Evolutionary conservation across 2,888 invertebrate species (phyloP).

Genomic region (Eudasyphora cyanicolor): DNA sequence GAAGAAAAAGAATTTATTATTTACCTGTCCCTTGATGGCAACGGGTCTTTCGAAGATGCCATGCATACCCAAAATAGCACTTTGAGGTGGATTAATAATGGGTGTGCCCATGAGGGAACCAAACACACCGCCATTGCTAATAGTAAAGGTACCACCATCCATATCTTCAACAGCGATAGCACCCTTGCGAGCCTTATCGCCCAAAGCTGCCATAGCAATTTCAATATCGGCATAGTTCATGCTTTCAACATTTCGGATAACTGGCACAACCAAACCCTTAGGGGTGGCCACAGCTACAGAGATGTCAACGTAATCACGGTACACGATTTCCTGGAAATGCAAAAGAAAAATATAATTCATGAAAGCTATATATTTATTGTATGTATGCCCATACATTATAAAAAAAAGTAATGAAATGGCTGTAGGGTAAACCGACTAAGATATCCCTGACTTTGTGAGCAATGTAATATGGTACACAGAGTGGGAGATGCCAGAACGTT

Average conservation of each 20-base stretch:
- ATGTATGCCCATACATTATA: too few relatives aligned
- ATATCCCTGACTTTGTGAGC: too few relatives aligned
- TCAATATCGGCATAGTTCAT: constrained; percentile 99
- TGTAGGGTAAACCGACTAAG: too few relatives aligned
- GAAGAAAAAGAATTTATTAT: constrained; percentile 8
- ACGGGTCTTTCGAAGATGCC: constrained; percentile 97
- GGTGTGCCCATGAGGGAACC: constrained; percentile 98
- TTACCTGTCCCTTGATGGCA: constrained; percentile 93
- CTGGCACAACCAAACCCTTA: constrained; percentile 98
- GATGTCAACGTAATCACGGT: constrained; percentile 98
- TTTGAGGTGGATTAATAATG: constrained; percentile 99
- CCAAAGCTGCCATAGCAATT: constrained; percentile 90
- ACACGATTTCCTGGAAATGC: constrained; percentile 81
- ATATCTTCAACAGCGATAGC: constrained; percentile 97
- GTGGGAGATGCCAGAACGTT: too few relatives aligned
- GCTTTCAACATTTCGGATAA: constrained; percentile 94
- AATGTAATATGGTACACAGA: too few relatives aligned
- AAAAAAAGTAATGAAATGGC: too few relatives aligned
- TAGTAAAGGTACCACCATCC: constrained; percentile 99
- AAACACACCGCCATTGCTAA: constrained; percentile 99
- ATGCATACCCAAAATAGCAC: constrained; percentile 99
- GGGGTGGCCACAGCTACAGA: constrained; percentile 99
- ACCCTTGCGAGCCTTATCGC: constrained; percentile 94
- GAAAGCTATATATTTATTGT: too few relatives aligned
- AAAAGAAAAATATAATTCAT: constrained; percentile 3